Percentiles rank a stretch among this genome's conserved stretches.
Conservation (phyloP, 2,797 vertebrate genomes). For the Acrocephalus scirpaceus region DNA sequence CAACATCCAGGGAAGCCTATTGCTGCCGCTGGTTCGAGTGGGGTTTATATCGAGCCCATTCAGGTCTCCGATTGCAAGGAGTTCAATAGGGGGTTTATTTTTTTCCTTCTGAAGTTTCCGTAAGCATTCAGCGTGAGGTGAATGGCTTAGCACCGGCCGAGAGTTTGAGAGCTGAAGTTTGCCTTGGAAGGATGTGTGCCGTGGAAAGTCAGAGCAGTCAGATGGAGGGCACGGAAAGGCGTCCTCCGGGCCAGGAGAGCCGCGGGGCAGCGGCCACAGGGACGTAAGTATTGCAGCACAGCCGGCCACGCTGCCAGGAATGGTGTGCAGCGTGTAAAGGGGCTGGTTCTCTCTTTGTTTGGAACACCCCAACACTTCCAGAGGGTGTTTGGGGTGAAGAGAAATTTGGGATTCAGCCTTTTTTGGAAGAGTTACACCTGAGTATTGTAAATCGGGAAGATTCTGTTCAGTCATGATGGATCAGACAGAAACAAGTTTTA, state of each 20-base stretch:
- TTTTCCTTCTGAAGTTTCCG: constrained; percentile 15
- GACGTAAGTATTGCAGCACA: not conserved
- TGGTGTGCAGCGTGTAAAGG: fast-evolving
- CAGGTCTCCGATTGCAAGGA: constrained; percentile 39
- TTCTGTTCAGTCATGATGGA: not conserved
- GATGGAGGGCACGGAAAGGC: not conserved
- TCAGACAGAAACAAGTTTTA: not conserved
- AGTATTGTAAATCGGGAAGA: not conserved
- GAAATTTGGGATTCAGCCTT: not conserved
- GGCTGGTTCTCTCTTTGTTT: not conserved
- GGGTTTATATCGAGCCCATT: constrained; percentile 32
- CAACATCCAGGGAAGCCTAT: constrained; percentile 33
- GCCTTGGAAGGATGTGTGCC: constrained; percentile 13
- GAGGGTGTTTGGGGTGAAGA: not conserved
- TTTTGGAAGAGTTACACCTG: not conserved
- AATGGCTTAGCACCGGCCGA: not conserved
- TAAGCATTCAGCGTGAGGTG: not conserved
- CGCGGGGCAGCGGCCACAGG: not conserved
- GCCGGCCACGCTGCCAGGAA: not conserved
- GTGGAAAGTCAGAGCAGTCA: not conserved
- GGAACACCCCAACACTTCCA: not conserved
- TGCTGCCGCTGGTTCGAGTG: not conserved
- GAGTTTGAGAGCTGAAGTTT: not conserved
- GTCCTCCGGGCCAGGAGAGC: not conserved
- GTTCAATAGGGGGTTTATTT: constrained; percentile 22